phyloP scores from a whole-genome alignment of 2,888 invertebrate species.

The Pristionchus arcanus region DNA sequence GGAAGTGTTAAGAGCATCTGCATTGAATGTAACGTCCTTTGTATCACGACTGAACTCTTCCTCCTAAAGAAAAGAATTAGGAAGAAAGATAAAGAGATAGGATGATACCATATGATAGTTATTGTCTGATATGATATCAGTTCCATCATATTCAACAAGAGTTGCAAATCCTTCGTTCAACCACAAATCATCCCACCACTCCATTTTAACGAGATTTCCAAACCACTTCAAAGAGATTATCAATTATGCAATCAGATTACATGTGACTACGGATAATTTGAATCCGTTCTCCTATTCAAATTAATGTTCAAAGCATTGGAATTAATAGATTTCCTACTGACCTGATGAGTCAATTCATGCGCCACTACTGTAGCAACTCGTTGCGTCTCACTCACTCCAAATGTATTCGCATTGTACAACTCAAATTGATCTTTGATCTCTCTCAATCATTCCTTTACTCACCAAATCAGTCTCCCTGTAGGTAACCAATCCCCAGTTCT shows the following conservation, averaged over 20 bases:
- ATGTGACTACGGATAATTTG: neutral
- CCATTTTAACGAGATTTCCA: conserved; percentile 80
- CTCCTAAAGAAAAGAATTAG: conserved; percentile 61
- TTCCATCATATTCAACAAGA: conserved; percentile 68
- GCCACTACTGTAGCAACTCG: conserved; percentile 89
- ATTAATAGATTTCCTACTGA: conserved; percentile 7
- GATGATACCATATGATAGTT: conserved; percentile 71
- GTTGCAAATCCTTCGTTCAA: conserved; percentile 76
- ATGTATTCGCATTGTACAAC: conserved; percentile 86
- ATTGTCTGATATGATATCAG: conserved; percentile 74
- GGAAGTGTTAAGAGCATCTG: conserved; percentile 88
- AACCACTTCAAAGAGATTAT: conserved; percentile 77
- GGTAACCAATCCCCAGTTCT: conserved; percentile 95
- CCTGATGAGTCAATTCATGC: conserved; percentile 95
- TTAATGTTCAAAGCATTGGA: neutral
- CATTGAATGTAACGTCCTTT: conserved; percentile 69
- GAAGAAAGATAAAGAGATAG: neutral
- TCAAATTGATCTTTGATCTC: neutral
- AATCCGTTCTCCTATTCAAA: neutral
- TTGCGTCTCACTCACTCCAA: conserved; percentile 88
- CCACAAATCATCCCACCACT: conserved; percentile 80
- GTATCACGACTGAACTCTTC: conserved; percentile 74
- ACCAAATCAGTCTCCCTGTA: conserved; percentile 85
- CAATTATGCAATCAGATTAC: neutral
- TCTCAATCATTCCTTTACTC: neutral